Evolutionary conservation across 2,113 vertebrate genomes (phyloP), one percentile per base, ranked within the genome.

Genomic region (Mobula hypostoma): DNA sequence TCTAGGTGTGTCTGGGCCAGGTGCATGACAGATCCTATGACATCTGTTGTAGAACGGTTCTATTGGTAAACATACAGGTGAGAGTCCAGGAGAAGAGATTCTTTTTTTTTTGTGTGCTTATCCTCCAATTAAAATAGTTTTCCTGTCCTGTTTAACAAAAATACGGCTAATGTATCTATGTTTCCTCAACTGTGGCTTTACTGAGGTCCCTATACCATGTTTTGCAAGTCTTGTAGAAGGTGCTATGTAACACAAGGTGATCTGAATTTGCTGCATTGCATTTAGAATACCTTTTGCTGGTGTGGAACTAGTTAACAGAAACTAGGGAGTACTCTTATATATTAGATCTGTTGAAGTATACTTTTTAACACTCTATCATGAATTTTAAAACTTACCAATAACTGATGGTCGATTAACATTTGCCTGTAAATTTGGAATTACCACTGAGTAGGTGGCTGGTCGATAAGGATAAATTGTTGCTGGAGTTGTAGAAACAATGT

Each of bases 401-500:
- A 93, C 91, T 76, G 91, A 95, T 95, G 96, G 95, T 95, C 94
- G 96, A 96, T 95, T 96, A 95, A 96, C 94, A 94, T 88, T 94
- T 94, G 94, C 96, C 95, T 95, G 96, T 94, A 96, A 94, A 36
- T 0, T 96, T 77, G 96, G 95, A 95, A 96, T 96, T 92, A 95
- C 96, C 95, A 97, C 95, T 94, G 97, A 96, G 94, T 96, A 97
- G 94, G 96, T 92, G 94, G 96, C 94, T 92, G 96, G 90, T 72
- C 95, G 95, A 77, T 96, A 95, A 90, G 97, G 95, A 94, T 94
- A 95, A 94, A 96, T 94, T 77, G 95, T 96, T 94, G 96, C 90
- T 94, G 96, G 94, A 94, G 94, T 96, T 94, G 97, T 95, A 95
- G 95, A 70, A 92, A 95, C 94, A 94, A 96, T 95, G 94, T 94